phyloP scores from a whole-genome alignment of 2,113 vertebrate genomes.

The Neofelis nebulosa region DNA sequence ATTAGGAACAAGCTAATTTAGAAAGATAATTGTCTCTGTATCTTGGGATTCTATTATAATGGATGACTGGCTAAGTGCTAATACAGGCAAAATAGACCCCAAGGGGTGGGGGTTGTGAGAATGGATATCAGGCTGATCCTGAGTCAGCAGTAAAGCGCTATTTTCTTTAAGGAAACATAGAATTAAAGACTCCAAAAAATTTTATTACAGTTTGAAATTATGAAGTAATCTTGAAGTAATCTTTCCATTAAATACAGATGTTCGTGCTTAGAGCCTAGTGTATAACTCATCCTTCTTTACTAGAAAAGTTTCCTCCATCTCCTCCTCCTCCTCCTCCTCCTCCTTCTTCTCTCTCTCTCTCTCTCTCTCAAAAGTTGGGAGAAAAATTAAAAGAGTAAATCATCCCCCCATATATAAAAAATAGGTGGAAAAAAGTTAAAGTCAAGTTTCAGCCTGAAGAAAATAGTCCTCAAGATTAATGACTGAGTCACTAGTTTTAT shows the following conservation, averaged over 20 bases:
- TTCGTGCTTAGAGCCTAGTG: not conserved
- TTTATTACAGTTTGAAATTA: not conserved
- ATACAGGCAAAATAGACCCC: slow-evolving; percentile 46
- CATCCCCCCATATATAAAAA: not conserved
- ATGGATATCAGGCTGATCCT: slow-evolving; percentile 1
- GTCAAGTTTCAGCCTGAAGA: not conserved
- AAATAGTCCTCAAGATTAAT: not conserved
- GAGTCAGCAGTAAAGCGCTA: slow-evolving; percentile 15
- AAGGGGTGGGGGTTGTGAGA: not conserved
- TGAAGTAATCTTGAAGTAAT: not conserved
- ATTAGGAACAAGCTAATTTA: slow-evolving; percentile 68
- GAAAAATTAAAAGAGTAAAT: not conserved
- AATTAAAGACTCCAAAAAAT: slow-evolving; percentile 1
- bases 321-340: too few species aligned
- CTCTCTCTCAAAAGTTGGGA: not conserved
- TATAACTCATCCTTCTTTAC: not conserved
- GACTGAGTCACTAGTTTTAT: not conserved
- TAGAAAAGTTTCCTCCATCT: not conserved
- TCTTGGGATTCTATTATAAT: slow-evolving; percentile 64
- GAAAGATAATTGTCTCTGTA: slow-evolving; percentile 72
- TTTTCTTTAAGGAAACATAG: slow-evolving; percentile 16
- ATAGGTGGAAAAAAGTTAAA: not conserved
- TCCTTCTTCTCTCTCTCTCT: too few species aligned
- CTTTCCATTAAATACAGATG: not conserved
- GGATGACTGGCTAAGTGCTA: slow-evolving; percentile 62